Percentiles rank a stretch among this genome's conserved stretches.
Conservation (phyloP, 2,797 vertebrate genomes). For the Coranthus polyacanthus region DNA sequence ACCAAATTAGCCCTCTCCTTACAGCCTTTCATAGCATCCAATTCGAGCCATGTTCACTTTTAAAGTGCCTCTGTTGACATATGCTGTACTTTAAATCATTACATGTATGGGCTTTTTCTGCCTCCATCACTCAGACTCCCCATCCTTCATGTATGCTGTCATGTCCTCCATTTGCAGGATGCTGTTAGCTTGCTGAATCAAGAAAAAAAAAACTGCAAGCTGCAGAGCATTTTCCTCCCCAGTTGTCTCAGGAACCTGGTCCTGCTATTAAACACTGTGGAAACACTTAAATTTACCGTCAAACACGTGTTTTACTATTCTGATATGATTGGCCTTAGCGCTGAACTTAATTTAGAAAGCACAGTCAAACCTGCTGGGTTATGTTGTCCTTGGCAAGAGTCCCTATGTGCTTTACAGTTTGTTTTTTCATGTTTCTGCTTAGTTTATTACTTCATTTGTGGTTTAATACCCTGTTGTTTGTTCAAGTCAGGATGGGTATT, state of each 20-base stretch:
- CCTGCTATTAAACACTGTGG: conserved; percentile 37
- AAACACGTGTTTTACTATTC: conserved; percentile 35
- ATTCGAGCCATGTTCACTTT: conserved; percentile 20
- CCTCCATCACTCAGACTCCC: conserved; percentile 21
- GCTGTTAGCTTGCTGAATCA: conserved; percentile 60
- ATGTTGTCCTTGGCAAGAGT: neutral
- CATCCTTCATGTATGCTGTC: conserved; percentile 34
- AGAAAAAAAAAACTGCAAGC: conserved; percentile 53
- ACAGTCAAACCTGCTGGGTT: conserved; percentile 3
- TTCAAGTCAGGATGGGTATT: neutral
- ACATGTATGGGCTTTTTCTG: neutral
- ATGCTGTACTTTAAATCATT: conserved; percentile 39
- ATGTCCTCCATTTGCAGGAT: conserved; percentile 41
- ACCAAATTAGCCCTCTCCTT: neutral
- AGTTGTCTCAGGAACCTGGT: conserved; percentile 43
- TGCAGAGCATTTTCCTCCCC: conserved; percentile 39
- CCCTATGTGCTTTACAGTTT: neutral
- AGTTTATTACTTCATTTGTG: conserved; percentile 23
- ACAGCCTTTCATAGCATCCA: no score
- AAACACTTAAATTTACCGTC: conserved; percentile 38
- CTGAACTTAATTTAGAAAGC: conserved; percentile 3
- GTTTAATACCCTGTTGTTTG: neutral
- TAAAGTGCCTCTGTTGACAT: conserved; percentile 33
- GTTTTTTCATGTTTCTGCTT: conserved; percentile 19
- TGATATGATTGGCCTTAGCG: conserved; percentile 1